phyloP scores from a whole-genome alignment of 2,113 vertebrate species.

The Ahaetulla prasina region DNA sequence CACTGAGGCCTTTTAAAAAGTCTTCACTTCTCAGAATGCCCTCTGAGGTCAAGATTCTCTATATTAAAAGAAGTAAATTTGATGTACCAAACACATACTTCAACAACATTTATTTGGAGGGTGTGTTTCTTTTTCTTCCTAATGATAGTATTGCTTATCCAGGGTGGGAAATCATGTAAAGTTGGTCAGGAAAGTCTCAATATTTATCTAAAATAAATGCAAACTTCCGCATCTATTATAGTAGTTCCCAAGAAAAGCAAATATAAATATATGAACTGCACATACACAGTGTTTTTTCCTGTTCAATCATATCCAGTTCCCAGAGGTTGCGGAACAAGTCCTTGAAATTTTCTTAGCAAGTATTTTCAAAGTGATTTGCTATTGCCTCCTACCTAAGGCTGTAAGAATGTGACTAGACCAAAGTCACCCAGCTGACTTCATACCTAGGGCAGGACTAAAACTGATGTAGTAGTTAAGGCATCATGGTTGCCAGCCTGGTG shows the following conservation, averaged over 20 bases:
- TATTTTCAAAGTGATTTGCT: neutral
- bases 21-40: neutral
- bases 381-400: neutral
- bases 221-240: neutral
- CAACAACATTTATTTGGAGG: neutral
- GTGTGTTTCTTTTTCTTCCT: neutral
- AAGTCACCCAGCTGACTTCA: neutral
- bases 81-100: neutral
- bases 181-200: constrained; percentile 1
- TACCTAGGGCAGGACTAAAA: neutral
- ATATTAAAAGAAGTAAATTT: neutral
- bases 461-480: neutral
- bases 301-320: neutral
- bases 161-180: constrained; percentile 12
- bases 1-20: neutral
- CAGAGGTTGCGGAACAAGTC: neutral
- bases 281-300: neutral
- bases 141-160: neutral
- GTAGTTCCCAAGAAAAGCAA: constrained; percentile 34
- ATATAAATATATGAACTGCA: neutral
- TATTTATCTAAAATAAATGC: constrained; percentile 39
- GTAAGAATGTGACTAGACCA: neutral
- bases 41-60: neutral
- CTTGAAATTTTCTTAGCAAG: neutral
- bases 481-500: neutral